These are phyloP conservation scores for Epizoanthus rinbou DNA, from an alignment of 92 coral and sea anemone genomes.

Conservation along the genomic window DNA sequence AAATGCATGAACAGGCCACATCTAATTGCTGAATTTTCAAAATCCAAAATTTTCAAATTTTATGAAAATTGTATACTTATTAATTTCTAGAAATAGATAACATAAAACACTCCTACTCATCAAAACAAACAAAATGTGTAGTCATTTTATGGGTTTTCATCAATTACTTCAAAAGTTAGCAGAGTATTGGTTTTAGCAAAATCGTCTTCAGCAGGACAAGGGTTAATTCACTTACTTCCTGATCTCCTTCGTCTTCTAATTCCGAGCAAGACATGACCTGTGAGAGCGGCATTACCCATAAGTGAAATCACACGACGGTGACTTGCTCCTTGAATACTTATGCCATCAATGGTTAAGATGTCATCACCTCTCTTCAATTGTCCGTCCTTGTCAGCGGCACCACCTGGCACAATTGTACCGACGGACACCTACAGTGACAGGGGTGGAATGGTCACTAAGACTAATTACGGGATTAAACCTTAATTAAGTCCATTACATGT, in stretches of 20 bases:
- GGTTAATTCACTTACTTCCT: slow-evolving; percentile 75
- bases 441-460: background rate
- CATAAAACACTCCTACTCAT: too few relatives aligned
- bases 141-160: too few relatives aligned
- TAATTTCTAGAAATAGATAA: too few relatives aligned
- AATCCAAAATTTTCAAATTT: too few relatives aligned
- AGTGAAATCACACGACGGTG: slow-evolving; percentile 94
- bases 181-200: too few relatives aligned
- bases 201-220: too few relatives aligned
- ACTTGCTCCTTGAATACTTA: slow-evolving; percentile 78
- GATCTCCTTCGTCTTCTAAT: slow-evolving; percentile 76
- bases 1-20: background rate
- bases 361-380: slow-evolving; percentile 83
- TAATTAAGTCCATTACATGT: background rate
- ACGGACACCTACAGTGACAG: slow-evolving; percentile 73
- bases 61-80: too few relatives aligned
- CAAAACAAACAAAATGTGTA: too few relatives aligned
- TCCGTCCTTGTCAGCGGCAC: slow-evolving; percentile 88
- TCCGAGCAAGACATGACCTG: slow-evolving; percentile 78
- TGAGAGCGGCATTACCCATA: slow-evolving; percentile 85
- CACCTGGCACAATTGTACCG: slow-evolving; percentile 91
- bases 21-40: too few relatives aligned
- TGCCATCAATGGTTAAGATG: slow-evolving; percentile 83
- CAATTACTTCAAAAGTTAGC: too few relatives aligned
- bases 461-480: background rate